These are phyloP conservation scores for Dioctria linearis DNA, from an alignment of 2,888 invertebrate genomes.

Conservation along the genomic window DNA sequence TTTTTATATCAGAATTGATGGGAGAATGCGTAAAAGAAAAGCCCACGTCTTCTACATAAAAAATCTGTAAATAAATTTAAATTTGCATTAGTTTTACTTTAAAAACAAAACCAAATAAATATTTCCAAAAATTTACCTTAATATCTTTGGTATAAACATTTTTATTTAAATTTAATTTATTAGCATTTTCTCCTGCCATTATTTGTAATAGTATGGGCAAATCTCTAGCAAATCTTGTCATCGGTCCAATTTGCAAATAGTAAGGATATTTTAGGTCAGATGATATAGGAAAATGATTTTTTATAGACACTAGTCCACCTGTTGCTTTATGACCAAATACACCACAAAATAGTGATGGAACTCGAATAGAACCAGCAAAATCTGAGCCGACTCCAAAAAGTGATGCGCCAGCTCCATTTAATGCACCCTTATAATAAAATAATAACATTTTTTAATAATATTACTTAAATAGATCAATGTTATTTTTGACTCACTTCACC, in stretches of 20 bases:
- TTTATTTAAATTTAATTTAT: constrained; percentile 72
- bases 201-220: constrained; percentile 78
- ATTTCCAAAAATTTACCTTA: constrained; percentile 66
- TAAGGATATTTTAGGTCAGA: constrained; percentile 72
- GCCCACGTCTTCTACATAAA: constrained; percentile 58
- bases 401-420: constrained; percentile 83
- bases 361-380: constrained; percentile 85
- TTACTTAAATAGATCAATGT: constrained; percentile 17
- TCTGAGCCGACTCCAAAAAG: constrained; percentile 87
- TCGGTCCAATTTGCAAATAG: constrained; percentile 79
- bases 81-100: too few relatives aligned
- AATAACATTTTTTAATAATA: background rate
- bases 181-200: constrained; percentile 73
- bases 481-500: constrained; percentile 78
- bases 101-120: constrained; percentile 63
- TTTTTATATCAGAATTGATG: constrained; percentile 64
- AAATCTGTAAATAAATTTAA: constrained; percentile 30
- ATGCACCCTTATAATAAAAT: constrained; percentile 74
- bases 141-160: constrained; percentile 72
- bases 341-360: constrained; percentile 90
- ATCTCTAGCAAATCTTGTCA: constrained; percentile 85
- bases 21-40: constrained; percentile 62
- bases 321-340: constrained; percentile 91
- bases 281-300: constrained; percentile 76
- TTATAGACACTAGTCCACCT: constrained; percentile 75